Evolutionary conservation across 2,113 vertebrate genomes (phyloP), one percentile per base, ranked within the genome.

Genomic region (Plecotus auritus): DNA sequence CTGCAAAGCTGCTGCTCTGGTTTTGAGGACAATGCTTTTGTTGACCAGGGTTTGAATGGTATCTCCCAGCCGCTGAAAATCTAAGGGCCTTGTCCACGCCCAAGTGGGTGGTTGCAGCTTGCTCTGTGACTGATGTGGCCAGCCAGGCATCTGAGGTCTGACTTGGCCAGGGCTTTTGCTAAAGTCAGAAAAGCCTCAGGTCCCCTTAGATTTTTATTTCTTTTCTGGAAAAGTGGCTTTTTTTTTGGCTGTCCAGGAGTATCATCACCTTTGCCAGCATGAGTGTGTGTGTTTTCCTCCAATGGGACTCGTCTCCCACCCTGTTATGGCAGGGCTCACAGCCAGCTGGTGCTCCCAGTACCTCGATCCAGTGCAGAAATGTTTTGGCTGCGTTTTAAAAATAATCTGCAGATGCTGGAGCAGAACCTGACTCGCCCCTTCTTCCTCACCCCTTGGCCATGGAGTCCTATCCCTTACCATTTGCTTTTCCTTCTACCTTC

Each of bases 331-430:
- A 20, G 12, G 54, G 13, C 35, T 54, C 20, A 0, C 20, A 47
- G 70, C 49, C 67, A 45, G 4, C 45, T 26, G 64, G 28, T 37
- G 9, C 3, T 4, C n/a, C 67, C 37, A 20, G 5, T 35, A 2
- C 26, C 40, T 32, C 8, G 0, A 1, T 3, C 2, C 40, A 30
- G 5, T 17, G 5, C 66, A 40, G 56, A 35, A 14, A 7, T 8
- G 9, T 72, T 35, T 54, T 26, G 42, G 26, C 26, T 85, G 78
- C 80, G 20, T 37, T 92, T 66, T 54, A 59, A 30, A 51, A 76
- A 67, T 12, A 40, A 54, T 18, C n/a, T 23, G 22, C 47, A 28
- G 54, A 12, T 54, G 1, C 61, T 22, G 17, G 35, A 54, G 84
- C n/a, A 37, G 40, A 54, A 40, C 35, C 45, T 32, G 51, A 9